phyloP scores from a whole-genome alignment of 2,797 vertebrate genomes.

The Artibeus jamaicensis region DNA sequence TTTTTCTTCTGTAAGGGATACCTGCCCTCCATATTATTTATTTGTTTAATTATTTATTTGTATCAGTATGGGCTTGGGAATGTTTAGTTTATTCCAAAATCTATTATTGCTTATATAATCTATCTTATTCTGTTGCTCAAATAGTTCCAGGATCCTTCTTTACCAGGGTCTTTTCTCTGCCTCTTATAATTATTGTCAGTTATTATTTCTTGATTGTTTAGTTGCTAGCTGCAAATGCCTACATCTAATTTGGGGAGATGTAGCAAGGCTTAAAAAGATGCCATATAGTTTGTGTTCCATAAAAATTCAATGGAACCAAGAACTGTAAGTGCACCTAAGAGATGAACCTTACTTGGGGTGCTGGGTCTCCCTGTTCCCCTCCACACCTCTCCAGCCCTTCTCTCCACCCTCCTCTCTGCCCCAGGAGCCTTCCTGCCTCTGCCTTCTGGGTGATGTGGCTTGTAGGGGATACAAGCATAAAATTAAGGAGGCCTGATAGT shows the following conservation, averaged over 20 bases:
- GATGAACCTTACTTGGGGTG: background rate
- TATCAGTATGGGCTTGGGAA: no score
- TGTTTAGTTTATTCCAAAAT: no score
- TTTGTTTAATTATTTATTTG: background rate
- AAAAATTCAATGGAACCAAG: background rate
- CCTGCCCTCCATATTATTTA: background rate
- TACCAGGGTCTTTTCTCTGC: background rate
- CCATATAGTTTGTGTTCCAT: background rate
- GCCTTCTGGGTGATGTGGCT: background rate
- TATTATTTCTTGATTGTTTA: background rate
- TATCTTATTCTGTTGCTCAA: no score
- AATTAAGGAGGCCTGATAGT: accelerated
- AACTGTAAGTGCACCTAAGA: background rate
- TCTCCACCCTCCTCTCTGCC: background rate
- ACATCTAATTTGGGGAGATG: background rate
- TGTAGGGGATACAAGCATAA: background rate
- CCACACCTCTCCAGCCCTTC: no score
- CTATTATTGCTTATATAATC: no score
- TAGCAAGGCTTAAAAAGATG: background rate
- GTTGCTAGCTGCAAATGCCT: background rate
- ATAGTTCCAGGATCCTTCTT: no score
- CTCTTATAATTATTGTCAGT: background rate
- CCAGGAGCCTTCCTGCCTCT: background rate
- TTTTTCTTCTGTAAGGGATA: background rate
- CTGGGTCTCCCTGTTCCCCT: background rate